Conservation (phyloP, 2,113 vertebrate genomes). For the Numida meleagris region DNA sequence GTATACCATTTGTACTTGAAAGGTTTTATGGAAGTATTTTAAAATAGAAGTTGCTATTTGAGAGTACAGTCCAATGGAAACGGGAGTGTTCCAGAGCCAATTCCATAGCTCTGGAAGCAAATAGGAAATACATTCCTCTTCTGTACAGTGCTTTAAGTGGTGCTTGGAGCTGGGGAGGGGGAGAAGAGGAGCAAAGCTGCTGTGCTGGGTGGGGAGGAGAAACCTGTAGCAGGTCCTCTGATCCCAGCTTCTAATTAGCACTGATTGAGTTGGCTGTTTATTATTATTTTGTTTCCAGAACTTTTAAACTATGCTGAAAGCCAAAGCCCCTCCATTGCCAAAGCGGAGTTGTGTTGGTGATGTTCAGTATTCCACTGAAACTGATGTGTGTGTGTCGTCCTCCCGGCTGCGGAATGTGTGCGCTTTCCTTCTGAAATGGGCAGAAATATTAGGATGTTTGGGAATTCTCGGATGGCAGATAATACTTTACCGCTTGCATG, state of each 20-base stretch:
- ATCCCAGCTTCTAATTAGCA: background rate
- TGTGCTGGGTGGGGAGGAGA: background rate
- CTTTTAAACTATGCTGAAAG: background rate
- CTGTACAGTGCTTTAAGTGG: background rate
- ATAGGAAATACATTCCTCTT: background rate
- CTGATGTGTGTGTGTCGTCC: background rate
- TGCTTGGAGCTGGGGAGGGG: background rate
- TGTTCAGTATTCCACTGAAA: background rate
- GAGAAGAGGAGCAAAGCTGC: background rate
- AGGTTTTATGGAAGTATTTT: slow-evolving; percentile 7
- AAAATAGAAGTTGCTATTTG: background rate
- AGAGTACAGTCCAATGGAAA: background rate
- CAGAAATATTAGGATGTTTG: slow-evolving; percentile 12
- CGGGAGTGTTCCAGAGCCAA: background rate
- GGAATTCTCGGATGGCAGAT: slow-evolving; percentile 10
- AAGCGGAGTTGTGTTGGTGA: background rate
- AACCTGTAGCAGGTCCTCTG: background rate
- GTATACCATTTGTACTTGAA: background rate
- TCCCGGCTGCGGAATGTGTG: background rate
- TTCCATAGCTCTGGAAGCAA: background rate
- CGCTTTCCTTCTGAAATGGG: background rate
- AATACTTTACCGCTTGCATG: background rate
- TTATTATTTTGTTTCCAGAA: background rate
- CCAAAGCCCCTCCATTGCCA: background rate
- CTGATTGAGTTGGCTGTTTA: background rate